Evolutionary conservation across 1,140 invertebrate species (phyloP).

Genomic region (Papilio polytes): DNA sequence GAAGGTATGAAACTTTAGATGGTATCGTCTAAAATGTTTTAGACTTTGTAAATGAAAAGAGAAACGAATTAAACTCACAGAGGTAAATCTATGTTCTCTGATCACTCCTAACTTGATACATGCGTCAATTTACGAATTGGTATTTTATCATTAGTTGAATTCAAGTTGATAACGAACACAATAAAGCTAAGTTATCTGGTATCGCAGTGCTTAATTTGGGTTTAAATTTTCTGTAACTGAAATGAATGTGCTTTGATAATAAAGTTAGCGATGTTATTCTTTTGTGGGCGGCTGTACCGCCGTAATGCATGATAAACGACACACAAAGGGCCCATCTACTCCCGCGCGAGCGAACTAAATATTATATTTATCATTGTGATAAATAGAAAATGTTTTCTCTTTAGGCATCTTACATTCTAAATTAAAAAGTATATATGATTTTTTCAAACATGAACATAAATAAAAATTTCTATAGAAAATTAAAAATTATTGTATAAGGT

Average conservation of each 20-base stretch:
- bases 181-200: not conserved
- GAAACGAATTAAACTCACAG: not conserved
- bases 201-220: not conserved
- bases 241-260: conserved; percentile 5
- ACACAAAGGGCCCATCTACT: not conserved
- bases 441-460: not conserved
- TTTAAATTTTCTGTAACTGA: not conserved
- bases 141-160: not conserved
- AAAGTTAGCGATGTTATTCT: not conserved
- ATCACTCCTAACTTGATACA: too few species aligned
- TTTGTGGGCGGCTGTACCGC: not conserved
- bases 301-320: conserved; percentile 9
- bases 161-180: not conserved
- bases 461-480: not conserved
- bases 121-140: not conserved
- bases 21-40: not conserved
- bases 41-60: not conserved
- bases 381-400: not conserved
- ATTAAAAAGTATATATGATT: not conserved
- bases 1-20: not conserved
- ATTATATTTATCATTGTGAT: not conserved
- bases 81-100: not conserved
- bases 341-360: not conserved
- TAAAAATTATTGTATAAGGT: not conserved
- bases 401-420: not conserved